Conservation (phyloP, 2,797 vertebrate genomes). For the Sternarchorhynchus goeldii region DNA sequence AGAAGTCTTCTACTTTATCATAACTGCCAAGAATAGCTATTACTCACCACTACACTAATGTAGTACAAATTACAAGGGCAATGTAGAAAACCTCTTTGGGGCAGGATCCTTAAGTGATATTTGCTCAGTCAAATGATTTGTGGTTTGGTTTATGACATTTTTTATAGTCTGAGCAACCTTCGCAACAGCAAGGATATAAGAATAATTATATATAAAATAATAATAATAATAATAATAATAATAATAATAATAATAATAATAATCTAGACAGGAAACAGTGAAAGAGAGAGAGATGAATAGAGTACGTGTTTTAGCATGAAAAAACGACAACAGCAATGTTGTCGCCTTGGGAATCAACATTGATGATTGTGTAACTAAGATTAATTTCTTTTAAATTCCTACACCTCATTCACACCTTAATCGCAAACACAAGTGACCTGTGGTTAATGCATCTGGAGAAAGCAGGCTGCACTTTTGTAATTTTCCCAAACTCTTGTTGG, state of each 20-base stretch:
- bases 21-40: conserved; percentile 39
- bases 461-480: neutral
- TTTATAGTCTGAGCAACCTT: neutral
- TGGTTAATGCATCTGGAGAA: neutral
- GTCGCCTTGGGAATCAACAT: neutral
- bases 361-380: no score
- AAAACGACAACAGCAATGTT: neutral
- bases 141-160: neutral
- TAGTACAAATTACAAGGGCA: conserved; percentile 25
- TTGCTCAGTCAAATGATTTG: conserved; percentile 22
- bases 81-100: conserved; percentile 9
- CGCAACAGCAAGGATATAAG: neutral
- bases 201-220: neutral
- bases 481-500: conserved; percentile 14
- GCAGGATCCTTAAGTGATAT: conserved; percentile 20
- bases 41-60: conserved; percentile 34
- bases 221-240: neutral
- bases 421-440: neutral
- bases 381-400: neutral
- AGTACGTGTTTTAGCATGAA: conserved; percentile 24
- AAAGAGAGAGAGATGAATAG: conserved; percentile 30
- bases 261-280: neutral
- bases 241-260: neutral
- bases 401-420: neutral
- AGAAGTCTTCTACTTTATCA: conserved; percentile 33